phyloP scores from a whole-genome alignment of 2,888 invertebrate genomes.

The Philaethria dido region DNA sequence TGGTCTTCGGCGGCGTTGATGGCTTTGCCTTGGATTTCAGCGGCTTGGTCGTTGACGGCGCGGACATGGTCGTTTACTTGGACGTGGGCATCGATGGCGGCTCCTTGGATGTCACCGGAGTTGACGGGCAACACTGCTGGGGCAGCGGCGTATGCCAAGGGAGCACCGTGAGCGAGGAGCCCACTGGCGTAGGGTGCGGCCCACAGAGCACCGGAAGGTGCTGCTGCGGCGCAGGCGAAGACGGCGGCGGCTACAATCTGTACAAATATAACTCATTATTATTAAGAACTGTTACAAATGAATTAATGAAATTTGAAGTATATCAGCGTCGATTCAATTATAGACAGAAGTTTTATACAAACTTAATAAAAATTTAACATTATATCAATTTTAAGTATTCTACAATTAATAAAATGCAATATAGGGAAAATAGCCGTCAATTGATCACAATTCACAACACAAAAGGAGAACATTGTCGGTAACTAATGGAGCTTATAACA shows the following conservation, averaged over 20 bases:
- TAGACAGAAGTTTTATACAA: neutral
- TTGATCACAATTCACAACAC: neutral
- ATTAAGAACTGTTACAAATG: neutral
- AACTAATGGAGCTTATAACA: constrained; percentile 2
- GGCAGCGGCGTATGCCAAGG: constrained; percentile 56
- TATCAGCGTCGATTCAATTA: neutral
- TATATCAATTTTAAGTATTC: neutral
- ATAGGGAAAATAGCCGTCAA: neutral
- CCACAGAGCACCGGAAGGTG: constrained; percentile 69
- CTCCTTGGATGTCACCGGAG: constrained; percentile 72
- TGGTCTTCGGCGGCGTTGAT: constrained; percentile 78
- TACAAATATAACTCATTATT: constrained; percentile 49
- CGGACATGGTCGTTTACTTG: constrained; percentile 76
- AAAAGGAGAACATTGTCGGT: neutral
- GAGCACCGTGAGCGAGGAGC: constrained; percentile 50
- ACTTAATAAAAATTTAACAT: neutral
- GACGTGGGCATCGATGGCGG: constrained; percentile 77
- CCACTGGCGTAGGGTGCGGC: constrained; percentile 60
- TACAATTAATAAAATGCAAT: neutral
- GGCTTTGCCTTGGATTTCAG: constrained; percentile 74
- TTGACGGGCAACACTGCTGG: constrained; percentile 63
- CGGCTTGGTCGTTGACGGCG: constrained; percentile 75
- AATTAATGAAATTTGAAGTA: neutral
- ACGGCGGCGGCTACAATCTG: constrained; percentile 84
- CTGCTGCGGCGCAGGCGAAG: constrained; percentile 74